phyloP scores from a whole-genome alignment of 2,113 vertebrate species.

The Gnathochromis pfefferi region DNA sequence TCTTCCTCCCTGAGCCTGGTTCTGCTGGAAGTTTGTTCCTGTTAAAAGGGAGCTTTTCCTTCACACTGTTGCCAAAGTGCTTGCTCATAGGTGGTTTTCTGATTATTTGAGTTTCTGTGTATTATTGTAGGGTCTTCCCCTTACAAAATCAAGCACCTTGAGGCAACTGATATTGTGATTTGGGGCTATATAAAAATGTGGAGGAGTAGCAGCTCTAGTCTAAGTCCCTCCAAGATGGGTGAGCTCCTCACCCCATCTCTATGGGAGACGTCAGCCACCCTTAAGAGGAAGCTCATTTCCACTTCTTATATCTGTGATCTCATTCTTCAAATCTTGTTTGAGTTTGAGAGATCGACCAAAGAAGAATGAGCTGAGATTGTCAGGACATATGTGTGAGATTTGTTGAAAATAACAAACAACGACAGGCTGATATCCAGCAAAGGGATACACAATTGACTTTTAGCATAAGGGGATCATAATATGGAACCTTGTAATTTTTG shows the following conservation, averaged over 20 bases:
- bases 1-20: background rate
- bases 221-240: fast-evolving
- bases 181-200: background rate
- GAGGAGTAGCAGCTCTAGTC: background rate
- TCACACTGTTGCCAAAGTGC: background rate
- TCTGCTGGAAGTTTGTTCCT: background rate
- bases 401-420: background rate
- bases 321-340: background rate
- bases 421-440: background rate
- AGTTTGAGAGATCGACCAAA: background rate
- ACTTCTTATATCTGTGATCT: background rate
- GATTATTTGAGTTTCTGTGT: background rate
- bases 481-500: background rate
- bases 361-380: background rate
- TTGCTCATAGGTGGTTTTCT: background rate
- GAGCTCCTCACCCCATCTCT: background rate
- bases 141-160: background rate
- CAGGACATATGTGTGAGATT: background rate
- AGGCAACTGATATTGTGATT: background rate
- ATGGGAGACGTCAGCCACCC: background rate
- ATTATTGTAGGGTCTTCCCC: background rate
- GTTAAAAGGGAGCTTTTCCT: background rate
- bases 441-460: background rate
- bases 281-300: background rate
- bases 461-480: background rate